Percentiles rank a stretch among this genome's conserved stretches.
phyloP scores from a whole-genome alignment of 2,888 invertebrate species.

The Drosophila peninsularis region DNA sequence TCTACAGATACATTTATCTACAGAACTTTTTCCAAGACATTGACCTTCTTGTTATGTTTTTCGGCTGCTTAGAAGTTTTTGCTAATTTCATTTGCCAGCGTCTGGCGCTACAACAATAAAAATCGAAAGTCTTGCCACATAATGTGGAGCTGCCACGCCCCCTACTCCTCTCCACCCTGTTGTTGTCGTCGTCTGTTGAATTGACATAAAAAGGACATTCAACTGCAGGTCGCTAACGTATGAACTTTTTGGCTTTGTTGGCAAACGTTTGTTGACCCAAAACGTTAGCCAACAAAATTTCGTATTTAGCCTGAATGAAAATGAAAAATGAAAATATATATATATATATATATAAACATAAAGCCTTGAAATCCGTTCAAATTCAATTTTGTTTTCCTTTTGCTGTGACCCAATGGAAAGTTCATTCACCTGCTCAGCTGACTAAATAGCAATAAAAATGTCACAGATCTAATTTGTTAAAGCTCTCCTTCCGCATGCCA shows the following conservation, averaged over 20 bases:
- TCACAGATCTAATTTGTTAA: constrained; percentile 72
- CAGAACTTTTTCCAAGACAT: not conserved
- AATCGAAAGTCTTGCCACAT: constrained; percentile 53
- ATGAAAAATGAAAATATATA: not conserved
- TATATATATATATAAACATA: not conserved
- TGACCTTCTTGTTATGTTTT: not conserved
- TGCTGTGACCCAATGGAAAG: constrained; percentile 13
- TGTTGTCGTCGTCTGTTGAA: constrained; percentile 46
- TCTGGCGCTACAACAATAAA: constrained; percentile 21
- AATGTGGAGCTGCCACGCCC: constrained; percentile 21
- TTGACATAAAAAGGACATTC: constrained; percentile 68
- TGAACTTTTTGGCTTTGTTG: constrained; percentile 32
- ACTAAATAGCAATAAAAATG: constrained; percentile 72
- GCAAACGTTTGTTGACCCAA: not conserved
- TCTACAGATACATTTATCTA: not conserved
- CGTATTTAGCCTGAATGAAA: not conserved
- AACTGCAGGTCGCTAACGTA: constrained; percentile 54
- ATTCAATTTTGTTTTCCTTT: not conserved
- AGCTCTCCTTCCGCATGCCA: constrained; percentile 31
- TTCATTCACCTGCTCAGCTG: constrained; percentile 58
- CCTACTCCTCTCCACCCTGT: constrained; percentile 8
- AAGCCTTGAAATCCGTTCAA: not conserved
- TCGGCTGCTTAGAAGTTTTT: constrained; percentile 24
- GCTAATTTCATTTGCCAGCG: not conserved
- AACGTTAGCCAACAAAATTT: not conserved